phyloP scores from a whole-genome alignment of 2,888 invertebrate species.

The Nineta flava region DNA sequence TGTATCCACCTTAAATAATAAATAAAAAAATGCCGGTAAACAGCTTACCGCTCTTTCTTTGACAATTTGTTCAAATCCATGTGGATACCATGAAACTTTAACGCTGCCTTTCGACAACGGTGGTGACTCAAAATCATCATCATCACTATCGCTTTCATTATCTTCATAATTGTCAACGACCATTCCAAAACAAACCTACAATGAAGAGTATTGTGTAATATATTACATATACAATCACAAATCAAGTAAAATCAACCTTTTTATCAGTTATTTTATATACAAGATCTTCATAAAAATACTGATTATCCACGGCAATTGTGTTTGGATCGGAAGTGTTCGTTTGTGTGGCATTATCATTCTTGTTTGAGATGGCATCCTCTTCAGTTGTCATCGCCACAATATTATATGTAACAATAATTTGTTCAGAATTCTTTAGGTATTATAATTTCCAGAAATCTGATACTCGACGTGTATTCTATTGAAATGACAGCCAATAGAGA shows the following conservation, averaged over 20 bases:
- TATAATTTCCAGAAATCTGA: background rate
- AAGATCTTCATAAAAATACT: slow-evolving; percentile 8
- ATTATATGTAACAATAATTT: background rate
- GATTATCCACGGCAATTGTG: slow-evolving; percentile 3
- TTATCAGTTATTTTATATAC: slow-evolving; percentile 7
- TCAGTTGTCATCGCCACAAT: slow-evolving; percentile 2
- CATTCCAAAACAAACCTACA: slow-evolving; percentile 7
- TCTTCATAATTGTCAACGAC: slow-evolving; percentile 8
- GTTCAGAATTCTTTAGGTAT: background rate
- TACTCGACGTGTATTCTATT: slow-evolving; percentile 1
- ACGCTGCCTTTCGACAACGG: slow-evolving; percentile 6
- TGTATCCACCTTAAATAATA: too few species aligned
- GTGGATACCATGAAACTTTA: slow-evolving; percentile 7
- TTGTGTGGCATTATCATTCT: background rate
- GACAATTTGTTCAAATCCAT: slow-evolving; percentile 5
- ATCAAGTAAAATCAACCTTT: background rate
- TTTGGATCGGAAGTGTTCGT: background rate
- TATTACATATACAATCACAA: background rate
- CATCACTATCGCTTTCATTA: slow-evolving; percentile 6
- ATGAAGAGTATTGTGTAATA: background rate
- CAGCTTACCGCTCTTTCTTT: slow-evolving; percentile 4
- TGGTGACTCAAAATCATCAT: slow-evolving; percentile 1
- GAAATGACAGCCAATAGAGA: slow-evolving; percentile 2
- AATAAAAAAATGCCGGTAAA: background rate
- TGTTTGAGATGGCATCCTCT: slow-evolving; percentile 1